These are phyloP conservation scores for Oncorhynchus clarkii DNA, from an alignment of 2,113 vertebrate species.

Conservation along the genomic window DNA sequence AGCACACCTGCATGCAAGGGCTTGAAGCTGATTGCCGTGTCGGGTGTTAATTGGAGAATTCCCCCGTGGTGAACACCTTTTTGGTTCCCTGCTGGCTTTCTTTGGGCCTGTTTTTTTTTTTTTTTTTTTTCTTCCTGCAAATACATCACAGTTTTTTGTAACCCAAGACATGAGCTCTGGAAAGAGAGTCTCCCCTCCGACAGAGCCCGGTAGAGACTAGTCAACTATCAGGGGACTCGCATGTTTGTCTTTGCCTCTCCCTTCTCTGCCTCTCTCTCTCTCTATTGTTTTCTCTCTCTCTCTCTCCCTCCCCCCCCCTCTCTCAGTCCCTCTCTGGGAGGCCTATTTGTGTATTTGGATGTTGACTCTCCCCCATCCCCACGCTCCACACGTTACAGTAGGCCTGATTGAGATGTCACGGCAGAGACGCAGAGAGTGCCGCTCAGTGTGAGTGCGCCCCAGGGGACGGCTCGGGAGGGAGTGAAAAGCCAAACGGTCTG, in stretches of 20 bases:
- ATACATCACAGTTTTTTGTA: slow-evolving; percentile 9
- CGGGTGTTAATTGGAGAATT: slow-evolving; percentile 56
- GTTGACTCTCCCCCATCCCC: slow-evolving; percentile 11
- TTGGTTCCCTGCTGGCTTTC: slow-evolving; percentile 6
- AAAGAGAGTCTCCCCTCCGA: neutral
- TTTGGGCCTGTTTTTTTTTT: neutral
- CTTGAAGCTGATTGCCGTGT: slow-evolving; percentile 27
- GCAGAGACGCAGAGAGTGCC: slow-evolving; percentile 33
- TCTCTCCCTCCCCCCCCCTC: neutral
- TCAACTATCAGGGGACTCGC: slow-evolving; percentile 8
- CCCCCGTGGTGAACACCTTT: slow-evolving; percentile 38
- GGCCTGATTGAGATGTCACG: slow-evolving; percentile 45
- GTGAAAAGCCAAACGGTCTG: neutral
- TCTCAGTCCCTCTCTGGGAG: slow-evolving; percentile 1
- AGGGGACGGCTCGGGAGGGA: slow-evolving; percentile 35
- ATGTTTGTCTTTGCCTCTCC: neutral
- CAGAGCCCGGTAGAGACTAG: slow-evolving; percentile 5
- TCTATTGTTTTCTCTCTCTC: neutral
- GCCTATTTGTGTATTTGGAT: slow-evolving; percentile 8
- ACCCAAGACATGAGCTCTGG: neutral
- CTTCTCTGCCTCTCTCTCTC: slow-evolving; percentile 3
- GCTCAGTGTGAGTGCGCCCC: slow-evolving; percentile 47
- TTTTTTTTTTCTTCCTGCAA: neutral
- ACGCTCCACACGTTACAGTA: neutral
- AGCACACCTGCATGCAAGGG: slow-evolving; percentile 20